Conservation (phyloP, 2,888 invertebrate genomes). For the Steinernema scapterisci region DNA sequence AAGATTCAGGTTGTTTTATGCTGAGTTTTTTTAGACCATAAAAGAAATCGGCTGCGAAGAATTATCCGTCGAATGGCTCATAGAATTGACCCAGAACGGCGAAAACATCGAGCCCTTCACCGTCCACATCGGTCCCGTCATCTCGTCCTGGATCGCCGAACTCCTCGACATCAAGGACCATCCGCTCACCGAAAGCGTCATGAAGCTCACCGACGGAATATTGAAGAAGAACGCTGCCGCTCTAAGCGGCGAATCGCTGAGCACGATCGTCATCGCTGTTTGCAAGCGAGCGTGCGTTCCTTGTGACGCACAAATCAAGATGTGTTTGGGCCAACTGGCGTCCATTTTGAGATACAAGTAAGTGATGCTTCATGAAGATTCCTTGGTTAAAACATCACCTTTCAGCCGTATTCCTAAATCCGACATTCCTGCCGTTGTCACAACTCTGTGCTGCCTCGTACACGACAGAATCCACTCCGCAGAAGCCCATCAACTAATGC, state of each 20-base stretch:
- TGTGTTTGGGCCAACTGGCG: slow-evolving; percentile 40
- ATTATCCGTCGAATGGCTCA: slow-evolving; percentile 46
- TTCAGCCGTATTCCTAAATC: background rate
- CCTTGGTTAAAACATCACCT: background rate
- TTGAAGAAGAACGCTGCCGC: slow-evolving; percentile 3
- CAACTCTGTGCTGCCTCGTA: slow-evolving; percentile 34
- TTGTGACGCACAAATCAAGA: slow-evolving; percentile 36
- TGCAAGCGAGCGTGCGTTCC: slow-evolving; percentile 26
- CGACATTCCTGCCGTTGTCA: slow-evolving; percentile 12
- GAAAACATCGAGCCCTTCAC: slow-evolving; percentile 42
- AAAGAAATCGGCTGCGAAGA: slow-evolving; percentile 44
- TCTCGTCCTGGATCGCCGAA: slow-evolving; percentile 44
- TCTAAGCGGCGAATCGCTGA: slow-evolving; percentile 5
- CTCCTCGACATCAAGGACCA: slow-evolving; percentile 37
- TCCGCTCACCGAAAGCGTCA: slow-evolving; percentile 35
- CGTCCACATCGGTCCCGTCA: slow-evolving; percentile 34
- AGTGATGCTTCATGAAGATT: background rate
- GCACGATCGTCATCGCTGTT: background rate
- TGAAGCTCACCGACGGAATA: slow-evolving; percentile 10
- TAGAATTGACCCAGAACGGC: slow-evolving; percentile 42
- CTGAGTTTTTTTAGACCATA: slow-evolving; percentile 36
- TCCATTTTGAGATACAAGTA: slow-evolving; percentile 44
- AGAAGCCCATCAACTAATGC: background rate
- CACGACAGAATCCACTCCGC: slow-evolving; percentile 11
- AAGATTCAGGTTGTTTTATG: background rate